phyloP scores from a whole-genome alignment of 2,888 invertebrate species.

The Napeogenes inachia region DNA sequence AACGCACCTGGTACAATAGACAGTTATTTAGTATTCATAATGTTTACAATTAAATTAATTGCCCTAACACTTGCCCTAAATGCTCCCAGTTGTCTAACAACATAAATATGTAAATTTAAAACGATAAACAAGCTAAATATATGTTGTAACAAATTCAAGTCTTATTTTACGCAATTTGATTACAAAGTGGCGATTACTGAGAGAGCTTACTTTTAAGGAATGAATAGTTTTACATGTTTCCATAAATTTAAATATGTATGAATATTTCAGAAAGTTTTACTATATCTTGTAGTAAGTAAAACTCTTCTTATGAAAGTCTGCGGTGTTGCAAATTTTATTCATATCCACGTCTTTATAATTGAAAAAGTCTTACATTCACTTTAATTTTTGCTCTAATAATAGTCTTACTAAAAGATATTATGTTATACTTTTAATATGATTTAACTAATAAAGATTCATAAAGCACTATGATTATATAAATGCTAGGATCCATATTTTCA shows the following conservation, averaged over 20 bases:
- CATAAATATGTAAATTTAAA: conserved; percentile 26
- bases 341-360: too few species aligned
- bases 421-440: too few species aligned
- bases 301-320: too few species aligned
- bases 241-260: neutral
- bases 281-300: too few species aligned
- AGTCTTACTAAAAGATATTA: too few species aligned
- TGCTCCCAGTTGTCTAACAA: conserved; percentile 15
- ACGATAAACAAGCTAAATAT: conserved; percentile 23
- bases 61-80: conserved; percentile 18
- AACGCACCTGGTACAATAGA: conserved; percentile 1
- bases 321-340: too few species aligned
- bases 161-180: conserved; percentile 3
- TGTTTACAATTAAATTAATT: conserved; percentile 22
- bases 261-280: neutral
- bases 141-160: conserved; percentile 10
- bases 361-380: too few species aligned
- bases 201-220: neutral
- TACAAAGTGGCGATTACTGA: conserved; percentile 1
- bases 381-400: too few species aligned
- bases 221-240: conserved; percentile 3
- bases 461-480: too few species aligned
- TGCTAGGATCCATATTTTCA: too few species aligned
- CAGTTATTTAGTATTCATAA: conserved; percentile 14
- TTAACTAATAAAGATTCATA: too few species aligned